A percentile compares a stretch with the other conserved stretches of the same genome.
Conservation (phyloP, 2,888 invertebrate species). For the Tridacna gigas region DNA sequence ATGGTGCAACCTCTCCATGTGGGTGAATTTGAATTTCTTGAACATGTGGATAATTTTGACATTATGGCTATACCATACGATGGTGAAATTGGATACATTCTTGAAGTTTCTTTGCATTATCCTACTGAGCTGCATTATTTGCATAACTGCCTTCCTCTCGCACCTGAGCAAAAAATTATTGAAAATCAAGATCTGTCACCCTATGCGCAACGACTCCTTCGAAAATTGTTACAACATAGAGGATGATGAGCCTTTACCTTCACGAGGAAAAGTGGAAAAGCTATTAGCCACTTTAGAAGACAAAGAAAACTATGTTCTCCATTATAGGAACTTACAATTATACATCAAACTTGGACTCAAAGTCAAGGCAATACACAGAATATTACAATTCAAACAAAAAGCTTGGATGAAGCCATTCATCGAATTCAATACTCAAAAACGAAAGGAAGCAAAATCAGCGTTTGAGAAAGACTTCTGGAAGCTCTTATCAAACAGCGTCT, state of each 20-base stretch:
- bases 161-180: too few species aligned
- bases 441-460: conserved; percentile 34
- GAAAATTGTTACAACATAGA: conserved; percentile 10
- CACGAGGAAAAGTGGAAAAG: conserved; percentile 4
- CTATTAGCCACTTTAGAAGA: conserved; percentile 5
- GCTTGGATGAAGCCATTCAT: too few species aligned
- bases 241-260: conserved; percentile 10
- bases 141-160: conserved; percentile 27
- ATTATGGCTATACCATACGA: background rate
- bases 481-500: conserved; percentile 21
- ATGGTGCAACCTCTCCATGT: conserved; percentile 72
- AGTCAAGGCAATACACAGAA: too few species aligned
- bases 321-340: too few species aligned
- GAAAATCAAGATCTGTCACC: conserved; percentile 13
- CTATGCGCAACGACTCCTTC: conserved; percentile 11
- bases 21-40: conserved; percentile 60
- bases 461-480: too few species aligned
- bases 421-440: too few species aligned
- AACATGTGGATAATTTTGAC: conserved; percentile 31
- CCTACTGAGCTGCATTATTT: conserved; percentile 14
- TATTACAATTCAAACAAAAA: too few species aligned
- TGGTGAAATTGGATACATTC: conserved; percentile 18
- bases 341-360: too few species aligned
- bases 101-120: conserved; percentile 31
- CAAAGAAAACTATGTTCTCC: conserved; percentile 21